Conservation (phyloP, 2,113 vertebrate species). For the Pomatorhinus ruficollis region DNA sequence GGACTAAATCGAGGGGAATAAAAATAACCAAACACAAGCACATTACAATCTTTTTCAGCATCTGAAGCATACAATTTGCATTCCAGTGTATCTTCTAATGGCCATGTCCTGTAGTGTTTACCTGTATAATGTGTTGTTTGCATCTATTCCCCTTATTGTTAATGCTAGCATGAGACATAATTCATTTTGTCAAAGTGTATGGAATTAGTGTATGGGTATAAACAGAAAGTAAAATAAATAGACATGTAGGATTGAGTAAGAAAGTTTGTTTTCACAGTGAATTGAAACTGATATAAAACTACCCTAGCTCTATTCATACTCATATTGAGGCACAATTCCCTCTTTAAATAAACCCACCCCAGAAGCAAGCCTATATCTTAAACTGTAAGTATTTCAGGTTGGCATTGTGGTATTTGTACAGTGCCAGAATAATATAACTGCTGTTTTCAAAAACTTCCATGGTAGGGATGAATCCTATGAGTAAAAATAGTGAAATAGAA, state of each 20-base stretch:
- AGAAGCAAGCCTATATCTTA: not conserved
- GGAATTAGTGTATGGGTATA: slow-evolving; percentile 20
- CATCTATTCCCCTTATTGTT: slow-evolving; percentile 31
- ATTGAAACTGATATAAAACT: slow-evolving; percentile 8
- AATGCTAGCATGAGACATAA: slow-evolving; percentile 5
- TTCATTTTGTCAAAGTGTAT: slow-evolving; percentile 44
- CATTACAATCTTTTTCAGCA: not conserved
- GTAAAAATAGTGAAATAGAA: not conserved
- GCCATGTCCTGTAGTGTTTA: not conserved
- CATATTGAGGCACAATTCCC: not conserved
- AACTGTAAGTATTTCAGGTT: slow-evolving; percentile 7
- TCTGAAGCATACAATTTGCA: not conserved
- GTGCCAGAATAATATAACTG: slow-evolving; percentile 6
- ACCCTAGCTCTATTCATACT: not conserved
- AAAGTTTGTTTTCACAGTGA: not conserved
- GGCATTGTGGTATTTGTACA: slow-evolving; percentile 21
- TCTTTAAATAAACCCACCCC: slow-evolving; percentile 26
- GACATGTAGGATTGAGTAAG: not conserved
- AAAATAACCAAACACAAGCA: not conserved
- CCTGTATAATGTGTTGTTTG: not conserved
- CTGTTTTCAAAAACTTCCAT: not conserved
- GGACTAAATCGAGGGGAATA: not conserved
- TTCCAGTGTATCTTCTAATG: not conserved
- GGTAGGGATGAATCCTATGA: not conserved
- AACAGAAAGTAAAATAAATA: slow-evolving; percentile 39